Evolutionary conservation across 1,140 invertebrate genomes (phyloP).

Genomic region (Cecropterus lyciades): DNA sequence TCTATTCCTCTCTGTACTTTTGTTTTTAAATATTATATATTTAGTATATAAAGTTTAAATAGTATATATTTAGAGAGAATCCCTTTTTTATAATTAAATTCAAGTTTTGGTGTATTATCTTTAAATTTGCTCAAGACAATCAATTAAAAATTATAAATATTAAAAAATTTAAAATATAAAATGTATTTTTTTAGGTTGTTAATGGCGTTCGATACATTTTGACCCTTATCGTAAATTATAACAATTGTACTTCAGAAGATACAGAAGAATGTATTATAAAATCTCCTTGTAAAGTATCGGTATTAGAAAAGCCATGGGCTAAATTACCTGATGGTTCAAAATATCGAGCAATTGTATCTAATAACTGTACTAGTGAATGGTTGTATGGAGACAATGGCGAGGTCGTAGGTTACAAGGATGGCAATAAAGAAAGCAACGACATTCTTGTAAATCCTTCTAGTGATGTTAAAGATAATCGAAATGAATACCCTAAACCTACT

Average conservation of each 20-base stretch:
- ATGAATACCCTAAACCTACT: slow-evolving; percentile 38
- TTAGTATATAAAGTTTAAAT: too few species aligned
- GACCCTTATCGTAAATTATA: slow-evolving; percentile 63
- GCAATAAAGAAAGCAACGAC: slow-evolving; percentile 47
- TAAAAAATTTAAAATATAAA: too few species aligned
- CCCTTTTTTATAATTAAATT: too few species aligned
- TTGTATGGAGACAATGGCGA: slow-evolving; percentile 73
- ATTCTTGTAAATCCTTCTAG: slow-evolving; percentile 37
- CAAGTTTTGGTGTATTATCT: too few species aligned
- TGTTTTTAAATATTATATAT: too few species aligned
- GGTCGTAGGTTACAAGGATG: slow-evolving; percentile 48
- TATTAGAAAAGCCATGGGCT: slow-evolving; percentile 80
- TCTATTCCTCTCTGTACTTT: too few species aligned
- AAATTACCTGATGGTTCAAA: slow-evolving; percentile 73
- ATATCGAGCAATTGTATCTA: slow-evolving; percentile 73
- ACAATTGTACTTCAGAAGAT: slow-evolving; percentile 54
- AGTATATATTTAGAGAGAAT: too few species aligned
- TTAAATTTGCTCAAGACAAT: too few species aligned
- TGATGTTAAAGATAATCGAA: slow-evolving; percentile 30
- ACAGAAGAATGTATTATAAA: slow-evolving; percentile 46
- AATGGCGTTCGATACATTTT: slow-evolving; percentile 79
- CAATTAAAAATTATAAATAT: too few species aligned
- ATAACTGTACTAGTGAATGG: slow-evolving; percentile 81
- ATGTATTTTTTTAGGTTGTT: slow-evolving; percentile 69
- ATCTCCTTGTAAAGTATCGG: slow-evolving; percentile 67